Percentiles rank a stretch among this genome's conserved stretches.
phyloP scores from a whole-genome alignment of 2,113 vertebrate species.

The Felis chaus region DNA sequence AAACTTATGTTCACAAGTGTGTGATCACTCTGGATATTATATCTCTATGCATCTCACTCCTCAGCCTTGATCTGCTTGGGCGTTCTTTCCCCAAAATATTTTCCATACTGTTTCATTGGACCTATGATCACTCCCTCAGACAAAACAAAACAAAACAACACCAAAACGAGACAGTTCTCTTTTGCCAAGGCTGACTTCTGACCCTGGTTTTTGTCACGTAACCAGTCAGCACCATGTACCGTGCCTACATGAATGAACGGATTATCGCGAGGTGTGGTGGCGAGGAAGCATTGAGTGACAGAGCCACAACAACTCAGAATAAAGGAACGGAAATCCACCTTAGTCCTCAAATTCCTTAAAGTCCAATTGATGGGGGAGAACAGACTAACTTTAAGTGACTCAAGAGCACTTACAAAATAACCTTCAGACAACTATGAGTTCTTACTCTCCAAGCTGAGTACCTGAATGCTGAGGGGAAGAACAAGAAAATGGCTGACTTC shows the following conservation, averaged over 20 bases:
- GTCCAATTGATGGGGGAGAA: background rate
- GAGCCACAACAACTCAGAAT: background rate
- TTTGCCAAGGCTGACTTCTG: background rate
- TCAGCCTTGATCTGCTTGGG: background rate
- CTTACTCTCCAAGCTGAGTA: background rate
- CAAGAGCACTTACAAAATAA: background rate
- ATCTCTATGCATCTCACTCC: background rate
- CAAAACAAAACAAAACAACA: background rate
- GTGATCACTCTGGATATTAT: background rate
- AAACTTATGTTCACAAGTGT: background rate
- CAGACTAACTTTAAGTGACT: background rate
- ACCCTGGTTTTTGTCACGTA: background rate
- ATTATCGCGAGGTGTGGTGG: background rate
- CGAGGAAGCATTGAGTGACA: background rate
- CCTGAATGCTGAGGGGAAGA: background rate
- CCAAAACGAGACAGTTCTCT: background rate
- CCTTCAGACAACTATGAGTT: background rate
- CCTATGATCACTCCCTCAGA: background rate
- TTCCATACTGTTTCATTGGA: background rate
- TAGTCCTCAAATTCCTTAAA: background rate
- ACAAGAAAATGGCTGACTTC: background rate
- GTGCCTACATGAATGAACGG: accelerated
- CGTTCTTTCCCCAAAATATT: background rate
- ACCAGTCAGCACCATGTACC: background rate
- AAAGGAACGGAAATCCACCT: background rate